Evolutionary conservation across 2,888 invertebrate genomes (phyloP).

Genomic region (Drosophila limbata): DNA sequence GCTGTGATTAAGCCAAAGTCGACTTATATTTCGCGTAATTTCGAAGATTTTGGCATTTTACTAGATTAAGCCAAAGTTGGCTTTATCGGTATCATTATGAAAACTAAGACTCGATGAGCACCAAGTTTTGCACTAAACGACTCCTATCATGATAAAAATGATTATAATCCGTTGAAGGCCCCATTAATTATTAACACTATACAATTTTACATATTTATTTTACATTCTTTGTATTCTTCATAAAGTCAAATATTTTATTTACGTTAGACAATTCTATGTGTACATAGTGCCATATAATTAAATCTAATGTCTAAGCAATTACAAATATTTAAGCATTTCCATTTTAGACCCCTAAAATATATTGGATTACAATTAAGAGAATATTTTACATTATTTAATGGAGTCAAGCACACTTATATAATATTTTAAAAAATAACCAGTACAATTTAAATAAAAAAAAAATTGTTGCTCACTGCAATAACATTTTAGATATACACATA

Average conservation of each 20-base stretch:
- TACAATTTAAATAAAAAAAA: constrained; percentile 4
- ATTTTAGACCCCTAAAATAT: constrained; percentile 6
- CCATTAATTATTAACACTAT: not conserved
- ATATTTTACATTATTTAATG: constrained; percentile 14
- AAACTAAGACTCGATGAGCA: too few species aligned
- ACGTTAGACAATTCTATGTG: not conserved
- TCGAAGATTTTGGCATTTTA: too few species aligned
- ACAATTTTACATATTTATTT: constrained; percentile 1
- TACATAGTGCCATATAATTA: constrained; percentile 1
- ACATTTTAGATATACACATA: constrained; percentile 36
- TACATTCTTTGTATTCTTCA: constrained; percentile 1
- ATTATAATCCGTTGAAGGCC: too few species aligned
- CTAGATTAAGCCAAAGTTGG: too few species aligned
- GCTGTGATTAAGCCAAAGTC: too few species aligned
- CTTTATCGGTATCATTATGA: too few species aligned
- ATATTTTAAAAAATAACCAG: constrained; percentile 1
- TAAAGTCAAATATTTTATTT: not conserved
- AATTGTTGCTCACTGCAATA: constrained; percentile 3
- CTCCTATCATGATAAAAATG: too few species aligned
- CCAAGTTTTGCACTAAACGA: too few species aligned
- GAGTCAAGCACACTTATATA: constrained; percentile 14
- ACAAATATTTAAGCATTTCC: constrained; percentile 10
- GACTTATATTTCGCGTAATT: too few species aligned
- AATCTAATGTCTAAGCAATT: constrained; percentile 7
- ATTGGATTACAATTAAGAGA: constrained; percentile 7